Base-by-base conservation (phyloP, 2,888 invertebrate species). In the Drosophila subsilvestris region DNA sequence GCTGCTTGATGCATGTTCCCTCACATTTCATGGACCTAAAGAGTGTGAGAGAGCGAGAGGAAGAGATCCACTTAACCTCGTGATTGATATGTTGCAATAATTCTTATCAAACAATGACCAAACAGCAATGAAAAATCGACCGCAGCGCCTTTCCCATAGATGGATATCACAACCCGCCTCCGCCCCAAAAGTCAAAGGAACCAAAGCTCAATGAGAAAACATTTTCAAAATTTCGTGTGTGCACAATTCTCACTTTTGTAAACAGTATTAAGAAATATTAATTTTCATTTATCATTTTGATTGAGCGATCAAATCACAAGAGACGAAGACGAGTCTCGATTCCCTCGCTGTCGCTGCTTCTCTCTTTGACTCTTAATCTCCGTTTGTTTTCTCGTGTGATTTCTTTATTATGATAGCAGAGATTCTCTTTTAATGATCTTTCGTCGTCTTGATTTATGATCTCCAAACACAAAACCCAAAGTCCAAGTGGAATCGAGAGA, bases 251-350 rank as follows among this genome's bases (percentile, higher is more conserved):
- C 90, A 90, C 91, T 91, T 68, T 90, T 91, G 91, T 91, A 90
- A 91, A 89, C 91, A 90, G 88, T 88, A 90, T 90, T 89, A 88
- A 91, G 91, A 90, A 90, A 89, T 90, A 90, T 90, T 90, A 88
- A 90, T 91, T 89, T 89, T 84, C 90, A 90, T 90, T 90, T 91
- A 90, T 90, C 90, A 90, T 91, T 90, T 91, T 91, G 91, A 90
- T 91, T 90, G 91, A 90, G 88, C 83, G 90, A 90, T 90, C 90
- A 91, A 89, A 89, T 88, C 87, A 89, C 87, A 80, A 80, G 51
- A 55, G 62, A 59, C 48, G 8, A 48, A 48, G 32, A 59, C 29
- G 61, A 65, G 45, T 55, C 32, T 48, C 32, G 54, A 29, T 59
- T 29, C 29, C 10, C 29, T 45, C 42, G 37, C 54, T 62, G 53